phyloP scores from a whole-genome alignment of 2,797 vertebrate genomes.

The Picus viridis region DNA sequence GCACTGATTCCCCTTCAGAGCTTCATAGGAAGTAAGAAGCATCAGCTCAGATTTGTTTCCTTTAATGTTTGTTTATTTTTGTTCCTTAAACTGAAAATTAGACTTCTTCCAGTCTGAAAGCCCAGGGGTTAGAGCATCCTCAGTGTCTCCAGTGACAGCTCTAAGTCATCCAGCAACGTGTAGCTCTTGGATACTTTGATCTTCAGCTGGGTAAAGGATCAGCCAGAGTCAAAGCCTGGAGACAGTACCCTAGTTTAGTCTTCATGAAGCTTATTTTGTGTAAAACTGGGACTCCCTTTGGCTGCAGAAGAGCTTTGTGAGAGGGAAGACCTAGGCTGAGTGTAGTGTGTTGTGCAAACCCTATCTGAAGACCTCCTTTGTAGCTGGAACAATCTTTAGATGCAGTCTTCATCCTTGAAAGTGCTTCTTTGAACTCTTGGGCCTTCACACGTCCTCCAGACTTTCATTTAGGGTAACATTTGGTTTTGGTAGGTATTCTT shows the following conservation, averaged over 20 bases:
- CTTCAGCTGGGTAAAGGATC: not conserved
- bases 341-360: not conserved
- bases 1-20: not conserved
- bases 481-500: not conserved
- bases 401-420: not conserved
- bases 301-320: not conserved
- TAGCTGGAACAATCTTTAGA: slow-evolving; percentile 14
- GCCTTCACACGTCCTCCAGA: slow-evolving; percentile 34
- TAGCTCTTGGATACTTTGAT: not conserved
- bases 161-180: not conserved
- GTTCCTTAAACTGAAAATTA: not conserved
- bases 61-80: not conserved
- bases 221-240: not conserved
- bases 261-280: rapidly evolving
- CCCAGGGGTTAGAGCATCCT: not conserved
- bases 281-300: not conserved
- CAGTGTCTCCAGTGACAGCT: not conserved
- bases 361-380: not conserved
- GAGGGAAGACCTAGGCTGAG: not conserved
- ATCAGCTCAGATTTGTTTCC: not conserved
- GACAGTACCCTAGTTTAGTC: not conserved
- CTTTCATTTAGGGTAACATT: not conserved
- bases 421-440: slow-evolving; percentile 47
- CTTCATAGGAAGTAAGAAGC: not conserved
- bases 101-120: not conserved